Evolutionary conservation across 2,113 vertebrate species (phyloP), one percentile per base, ranked within the genome.

Genomic region (Pteruthius melanotis): DNA sequence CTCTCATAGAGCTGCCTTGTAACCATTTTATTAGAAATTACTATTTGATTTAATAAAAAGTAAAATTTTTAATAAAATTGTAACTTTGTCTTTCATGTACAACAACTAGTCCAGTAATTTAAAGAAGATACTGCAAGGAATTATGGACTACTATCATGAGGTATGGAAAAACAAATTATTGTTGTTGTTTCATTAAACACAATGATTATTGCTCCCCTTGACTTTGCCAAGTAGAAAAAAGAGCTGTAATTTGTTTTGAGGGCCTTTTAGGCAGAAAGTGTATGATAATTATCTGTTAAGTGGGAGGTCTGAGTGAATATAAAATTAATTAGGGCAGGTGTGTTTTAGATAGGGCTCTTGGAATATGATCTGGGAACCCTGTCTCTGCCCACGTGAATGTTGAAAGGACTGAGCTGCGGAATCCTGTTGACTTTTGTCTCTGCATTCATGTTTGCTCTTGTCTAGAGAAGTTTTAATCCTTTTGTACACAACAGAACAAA

Each of bases 81-180:
- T 95, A 61, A 84, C 15, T 15, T 94, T 95, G 28, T 91, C 75
- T 76, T 97, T 83, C 94, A 95, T 95, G 83, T 52, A 7, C 87
- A 75, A 70, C 79, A 33, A 82, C 84, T 96, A 99, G 99, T 98
- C 99, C 97, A 99, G 98, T 98, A 99, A 99, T 97, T 97, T 99
- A 91, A 99, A 99, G 98, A 99, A 99, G 97, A 98, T 99, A 81
- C 98, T 99, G 79, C 99, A 99, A 98, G 99, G 99, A 97, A 98
- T 99, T 96, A 97, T 99, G 96, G 98, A 99, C 97, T 99, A 99
- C 97, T 99, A 99, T 92, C 98, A 98, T 77, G 99, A 99, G 99
- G 99, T 99, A 99, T 87, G 95, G 66, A 83, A 91, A 90, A 83
- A 35, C 14, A 28, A 52, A 8, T 66, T 49, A 54, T 87, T 93